Conservation (phyloP, 2,113 vertebrate species). For the Zosterops hypoxanthus region DNA sequence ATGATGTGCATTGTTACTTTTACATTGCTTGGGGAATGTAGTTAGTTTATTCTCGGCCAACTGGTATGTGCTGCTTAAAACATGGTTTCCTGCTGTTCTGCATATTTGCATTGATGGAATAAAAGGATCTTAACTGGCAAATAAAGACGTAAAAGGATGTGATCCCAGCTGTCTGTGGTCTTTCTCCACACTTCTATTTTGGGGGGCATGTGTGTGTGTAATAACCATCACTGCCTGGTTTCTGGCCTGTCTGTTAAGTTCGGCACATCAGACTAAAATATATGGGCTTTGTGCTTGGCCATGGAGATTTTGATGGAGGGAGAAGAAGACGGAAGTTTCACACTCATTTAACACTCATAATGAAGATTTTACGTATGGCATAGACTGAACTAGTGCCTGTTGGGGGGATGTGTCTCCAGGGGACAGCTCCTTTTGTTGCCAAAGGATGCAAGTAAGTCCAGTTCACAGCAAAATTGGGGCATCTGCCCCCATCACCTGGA, state of each 20-base stretch:
- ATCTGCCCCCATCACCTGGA: not conserved
- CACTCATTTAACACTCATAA: not conserved
- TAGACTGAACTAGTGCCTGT: not conserved
- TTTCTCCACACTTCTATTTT: not conserved
- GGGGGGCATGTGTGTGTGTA: not conserved
- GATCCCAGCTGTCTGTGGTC: not conserved
- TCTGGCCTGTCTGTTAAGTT: not conserved
- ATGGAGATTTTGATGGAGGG: not conserved
- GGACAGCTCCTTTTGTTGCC: not conserved
- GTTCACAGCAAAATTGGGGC: not conserved
- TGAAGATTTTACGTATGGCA: not conserved
- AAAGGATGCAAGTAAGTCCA: not conserved
- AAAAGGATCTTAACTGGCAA: conserved; percentile 66
- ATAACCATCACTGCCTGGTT: not conserved
- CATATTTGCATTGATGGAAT: conserved; percentile 54
- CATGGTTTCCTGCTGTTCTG: conserved; percentile 60
- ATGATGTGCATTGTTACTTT: conserved; percentile 30
- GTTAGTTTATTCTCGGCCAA: conserved; percentile 30
- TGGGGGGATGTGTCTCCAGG: not conserved
- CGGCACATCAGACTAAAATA: not conserved
- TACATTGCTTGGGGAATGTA: conserved; percentile 56
- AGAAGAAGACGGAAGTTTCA: not conserved
- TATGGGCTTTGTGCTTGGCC: not conserved
- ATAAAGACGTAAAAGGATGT: conserved; percentile 72
- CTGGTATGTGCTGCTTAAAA: conserved; percentile 51